Conservation (phyloP, 2,113 vertebrate species). For the Camelus bactrianus region DNA sequence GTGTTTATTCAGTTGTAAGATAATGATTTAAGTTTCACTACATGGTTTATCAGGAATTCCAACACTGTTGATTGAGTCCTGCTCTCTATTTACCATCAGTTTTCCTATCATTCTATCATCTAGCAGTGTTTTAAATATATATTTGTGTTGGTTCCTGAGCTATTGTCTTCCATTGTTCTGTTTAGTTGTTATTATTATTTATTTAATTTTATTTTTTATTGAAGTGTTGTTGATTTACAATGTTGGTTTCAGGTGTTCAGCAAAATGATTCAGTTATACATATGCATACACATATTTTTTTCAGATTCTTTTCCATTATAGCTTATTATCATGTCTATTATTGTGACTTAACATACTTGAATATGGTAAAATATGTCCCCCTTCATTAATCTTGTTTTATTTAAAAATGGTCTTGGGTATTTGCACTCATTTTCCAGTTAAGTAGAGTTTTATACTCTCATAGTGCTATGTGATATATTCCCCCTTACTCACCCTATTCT, state of each 20-base stretch:
- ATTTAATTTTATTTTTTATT: too few relatives aligned
- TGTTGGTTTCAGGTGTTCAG: too few relatives aligned
- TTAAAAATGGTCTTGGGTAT: background rate
- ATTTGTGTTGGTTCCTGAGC: background rate
- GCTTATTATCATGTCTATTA: background rate
- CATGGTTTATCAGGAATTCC: background rate
- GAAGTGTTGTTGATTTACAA: too few relatives aligned
- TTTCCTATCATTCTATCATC: background rate
- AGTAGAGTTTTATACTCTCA: background rate
- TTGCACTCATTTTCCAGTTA: background rate
- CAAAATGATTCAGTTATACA: too few relatives aligned
- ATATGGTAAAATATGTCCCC: background rate
- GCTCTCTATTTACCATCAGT: background rate
- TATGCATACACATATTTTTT: too few relatives aligned
- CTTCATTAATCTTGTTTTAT: slow-evolving; percentile 32
- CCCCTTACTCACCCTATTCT: background rate
- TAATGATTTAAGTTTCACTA: background rate
- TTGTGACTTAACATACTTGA: background rate
- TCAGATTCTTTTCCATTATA: too few relatives aligned
- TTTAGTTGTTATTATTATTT: background rate
- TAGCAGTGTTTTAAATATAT: background rate
- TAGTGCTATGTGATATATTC: background rate
- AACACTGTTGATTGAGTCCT: background rate
- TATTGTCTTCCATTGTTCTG: background rate
- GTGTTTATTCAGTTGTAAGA: background rate